Base-by-base conservation (phyloP, 2,888 invertebrate genomes). In the Eupithecia dodoneata region DNA sequence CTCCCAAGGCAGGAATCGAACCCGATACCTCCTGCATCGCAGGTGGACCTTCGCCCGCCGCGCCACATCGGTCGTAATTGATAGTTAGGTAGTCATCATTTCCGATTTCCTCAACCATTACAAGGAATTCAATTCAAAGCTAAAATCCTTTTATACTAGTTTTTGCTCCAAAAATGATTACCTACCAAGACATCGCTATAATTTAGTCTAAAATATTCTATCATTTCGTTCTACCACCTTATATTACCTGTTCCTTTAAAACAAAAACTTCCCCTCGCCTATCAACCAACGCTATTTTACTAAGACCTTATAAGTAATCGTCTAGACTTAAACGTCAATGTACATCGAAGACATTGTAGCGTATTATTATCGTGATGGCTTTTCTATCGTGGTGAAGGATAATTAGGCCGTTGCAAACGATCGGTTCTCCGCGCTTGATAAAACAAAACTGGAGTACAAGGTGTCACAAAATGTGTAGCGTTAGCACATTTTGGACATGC, bases 381-480 rank as follows among this genome's bases (percentile, higher is more conserved):
- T 72, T 47, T 75, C 67, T 72, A 74, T 74, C 63, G 59, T 55
- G 45, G 74, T 77, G 63, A 71, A 76, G 77, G 76, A 77, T 74
- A 80, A 82, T 81, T 82, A 80, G 80, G 79, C 59, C 77, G 67
- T 63, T n/a, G 10, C 66, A 80, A 71, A 76, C 73, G 30, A 73
- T 71, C 71, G 72, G 55, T 79, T 77, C 65, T 71, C 65, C 30
- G 52, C 75, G 71, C 66, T 75, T 67, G 15, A 72, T 71, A 75
- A 75, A 75, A 75, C 72, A 75, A 72, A 75, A 75, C 52, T 52
- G 42, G 45, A 45, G 13, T 70, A 70, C 70, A 70, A 47, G 70
- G 70, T 70, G 70, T 10, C 9, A 18, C 44, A 49, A 49, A 45
- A 45, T 70, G 30, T 70, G 45, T 44, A 9, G 7, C 15, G 7